Evolutionary conservation across 1,140 invertebrate species (phyloP), one percentile per base, ranked within the genome.

Genomic region (Apocrypta bakeri): DNA sequence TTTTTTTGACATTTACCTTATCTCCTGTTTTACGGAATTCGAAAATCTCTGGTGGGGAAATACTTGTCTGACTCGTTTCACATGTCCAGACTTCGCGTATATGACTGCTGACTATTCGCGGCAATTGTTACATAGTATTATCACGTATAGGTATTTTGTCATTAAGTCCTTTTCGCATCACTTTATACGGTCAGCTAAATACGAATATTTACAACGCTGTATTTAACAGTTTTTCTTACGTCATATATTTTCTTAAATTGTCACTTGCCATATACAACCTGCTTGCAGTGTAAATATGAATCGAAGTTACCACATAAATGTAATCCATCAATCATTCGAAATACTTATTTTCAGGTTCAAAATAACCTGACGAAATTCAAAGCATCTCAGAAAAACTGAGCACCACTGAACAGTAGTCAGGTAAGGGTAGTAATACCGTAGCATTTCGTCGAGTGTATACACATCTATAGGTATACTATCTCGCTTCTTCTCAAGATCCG

Each of bases 351-450:
- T 17, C 48, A 17, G n/a, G 27, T 29, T 29, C 64, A 66, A 25
- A 9, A 27, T 24, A 66, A 29, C 24, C 64, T 29, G 27, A 66
- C 27, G 24, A 11, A 12, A 25, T 66, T 25, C 64, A 66, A 29
- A 29, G 64, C 9, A 11, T 33, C 68, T 71, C 29, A 17, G 29
- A n/a, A 37, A 31, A 71, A 37, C 68, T 86, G 86, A 86, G 86
- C 85, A 84, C 84, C 86, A 56, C 85, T 85, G 85, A 27, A 66
- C 71, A 25, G 83, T 82, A 80, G 82, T 66, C 74, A 86, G 83
- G 85, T 84, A 86, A 82, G 78, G 82, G 75, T 83, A 81, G 83
- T 66, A 61, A 84, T 71, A 75, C 71, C 69, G 17, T 31, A 63
- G 79, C 14, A 64, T 78, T 79, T 82, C 84, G 69, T 73, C 79